Evolutionary conservation across 2,113 vertebrate species (phyloP).

Genomic region (Cololabis saira): DNA sequence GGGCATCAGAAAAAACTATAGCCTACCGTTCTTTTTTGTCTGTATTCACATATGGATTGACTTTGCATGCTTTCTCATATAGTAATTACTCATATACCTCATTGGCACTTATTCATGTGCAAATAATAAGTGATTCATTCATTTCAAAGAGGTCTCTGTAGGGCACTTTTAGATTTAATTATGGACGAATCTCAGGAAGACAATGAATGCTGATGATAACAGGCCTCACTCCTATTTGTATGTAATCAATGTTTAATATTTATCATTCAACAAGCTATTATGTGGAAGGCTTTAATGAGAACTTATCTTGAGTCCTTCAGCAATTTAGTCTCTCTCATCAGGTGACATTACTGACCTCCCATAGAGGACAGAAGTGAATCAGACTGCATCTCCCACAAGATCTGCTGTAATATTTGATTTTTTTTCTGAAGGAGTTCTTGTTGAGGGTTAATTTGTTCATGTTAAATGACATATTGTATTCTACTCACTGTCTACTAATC

Average conservation of each 20-base stretch:
- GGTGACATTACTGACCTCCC: constrained; percentile 70
- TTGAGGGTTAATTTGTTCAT: constrained; percentile 81
- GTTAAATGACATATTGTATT: constrained; percentile 78
- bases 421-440: constrained; percentile 38
- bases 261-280: constrained; percentile 65
- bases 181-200: constrained; percentile 59
- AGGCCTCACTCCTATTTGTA: constrained; percentile 66
- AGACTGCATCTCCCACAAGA: constrained; percentile 44
- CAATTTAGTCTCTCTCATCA: constrained; percentile 44
- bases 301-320: constrained; percentile 59
- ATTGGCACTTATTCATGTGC: constrained; percentile 53
- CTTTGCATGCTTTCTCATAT: constrained; percentile 56
- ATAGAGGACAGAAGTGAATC: constrained; percentile 42
- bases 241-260: constrained; percentile 75
- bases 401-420: constrained; percentile 37
- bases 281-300: constrained; percentile 62
- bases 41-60: constrained; percentile 44
- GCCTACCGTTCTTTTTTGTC: constrained; percentile 51
- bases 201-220: constrained; percentile 66
- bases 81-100: constrained; percentile 15
- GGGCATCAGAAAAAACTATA: constrained; percentile 56
- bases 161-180: constrained; percentile 68
- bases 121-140: constrained; percentile 70
- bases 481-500: constrained; percentile 79
- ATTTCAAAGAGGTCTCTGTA: constrained; percentile 56